Evolutionary conservation across 2,888 invertebrate genomes (phyloP), one percentile per base, ranked within the genome.

Genomic region (Drosophila maculinotata): DNA sequence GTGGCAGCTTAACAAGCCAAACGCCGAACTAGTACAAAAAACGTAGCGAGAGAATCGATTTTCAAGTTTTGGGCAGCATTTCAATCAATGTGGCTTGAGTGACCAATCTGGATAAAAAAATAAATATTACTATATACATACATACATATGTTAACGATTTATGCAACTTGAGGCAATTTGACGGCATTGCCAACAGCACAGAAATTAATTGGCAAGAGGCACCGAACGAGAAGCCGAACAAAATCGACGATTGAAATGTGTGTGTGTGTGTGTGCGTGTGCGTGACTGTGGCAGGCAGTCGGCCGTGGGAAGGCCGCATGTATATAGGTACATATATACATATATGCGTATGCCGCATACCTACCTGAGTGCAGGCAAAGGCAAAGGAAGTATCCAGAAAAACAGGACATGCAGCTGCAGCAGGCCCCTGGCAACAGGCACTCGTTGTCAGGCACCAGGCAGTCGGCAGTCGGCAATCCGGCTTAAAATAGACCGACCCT

Each of bases 121-220:
- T 7, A 20, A 14, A 7, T 10, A 10, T 42, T 12, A n/a, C 2
- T 20, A 20, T 20, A 4, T 20, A 4, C 4, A 4, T 20, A 20
- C 20, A 20, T 20, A 20, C 23, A 8, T 33, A 1, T 14, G 6
- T 1, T 1, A 20, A 52, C 14, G 3, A 14, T 9, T 23, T 4
- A 4, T 26, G 25, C 38, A 39, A n/a, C 3, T 47, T 12, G 8
- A 47, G n/a, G n/a, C 17, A 17, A 26, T 8, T 17, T 9, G 12
- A 64, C 12, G 59, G 67, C 73, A 58, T 69, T 69, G 66, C 69
- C 72, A 69, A 33, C 66, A 65, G 15, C 7, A 33, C n/a, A 8
- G 0, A 36, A 15, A 20, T 20, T 2, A 4, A 20, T 20, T 20
- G 2, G 20, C 20, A 20, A 3, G n/a, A n/a, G n/a, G n/a, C 20